These are phyloP conservation scores for Habropoda laboriosa DNA, from an alignment of 1,140 invertebrate genomes.

Conservation along the genomic window DNA sequence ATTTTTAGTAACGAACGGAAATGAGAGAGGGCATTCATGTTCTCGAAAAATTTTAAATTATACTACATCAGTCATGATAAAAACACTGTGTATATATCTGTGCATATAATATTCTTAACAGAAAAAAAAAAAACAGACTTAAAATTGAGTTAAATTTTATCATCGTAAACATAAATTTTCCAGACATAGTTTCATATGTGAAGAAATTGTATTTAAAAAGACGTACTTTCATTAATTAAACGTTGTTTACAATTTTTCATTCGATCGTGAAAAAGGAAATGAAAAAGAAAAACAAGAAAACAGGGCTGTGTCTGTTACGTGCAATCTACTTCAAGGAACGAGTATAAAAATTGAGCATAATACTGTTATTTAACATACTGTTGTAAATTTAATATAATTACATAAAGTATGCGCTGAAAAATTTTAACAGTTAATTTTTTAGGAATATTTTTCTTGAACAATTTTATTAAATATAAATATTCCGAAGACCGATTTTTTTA, in stretches of 20 bases:
- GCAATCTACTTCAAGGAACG: neutral
- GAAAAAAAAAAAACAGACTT: neutral
- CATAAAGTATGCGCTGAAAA: too few species aligned
- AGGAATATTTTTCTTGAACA: neutral
- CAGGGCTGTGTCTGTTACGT: neutral
- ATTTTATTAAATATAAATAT: neutral
- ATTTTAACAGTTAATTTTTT: neutral
- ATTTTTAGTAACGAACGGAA: too few species aligned
- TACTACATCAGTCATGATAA: too few species aligned
- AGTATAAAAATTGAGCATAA: neutral
- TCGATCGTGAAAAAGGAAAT: neutral
- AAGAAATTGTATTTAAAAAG: neutral
- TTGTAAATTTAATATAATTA: neutral
- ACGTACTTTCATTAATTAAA: too few species aligned
- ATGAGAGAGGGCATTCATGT: too few species aligned
- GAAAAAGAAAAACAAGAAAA: neutral
- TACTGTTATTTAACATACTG: neutral
- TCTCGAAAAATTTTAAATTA: neutral
- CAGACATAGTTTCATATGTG: neutral
- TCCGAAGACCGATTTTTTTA: neutral
- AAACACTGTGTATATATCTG: neutral
- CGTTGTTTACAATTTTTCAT: too few species aligned
- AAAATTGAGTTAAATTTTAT: conserved; percentile 3
- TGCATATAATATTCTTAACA: neutral
- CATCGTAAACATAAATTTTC: neutral